Evolutionary conservation across 2,888 invertebrate genomes (phyloP).

Genomic region (Prionchulus punctatus): DNA sequence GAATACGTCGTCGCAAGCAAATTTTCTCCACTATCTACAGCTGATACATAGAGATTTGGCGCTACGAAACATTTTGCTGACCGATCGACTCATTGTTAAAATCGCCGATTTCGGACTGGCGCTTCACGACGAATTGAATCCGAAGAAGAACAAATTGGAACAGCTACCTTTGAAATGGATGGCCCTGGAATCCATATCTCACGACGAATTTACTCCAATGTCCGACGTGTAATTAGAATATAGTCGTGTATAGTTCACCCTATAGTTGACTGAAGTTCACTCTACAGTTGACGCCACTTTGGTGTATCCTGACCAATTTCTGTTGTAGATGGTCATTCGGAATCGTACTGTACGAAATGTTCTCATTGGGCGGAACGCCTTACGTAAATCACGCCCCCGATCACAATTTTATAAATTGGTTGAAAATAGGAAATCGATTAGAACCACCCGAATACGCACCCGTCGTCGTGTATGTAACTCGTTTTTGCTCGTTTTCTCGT

Average conservation of each 20-base stretch:
- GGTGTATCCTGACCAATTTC: too few species aligned
- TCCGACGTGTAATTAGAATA: constrained; percentile 1
- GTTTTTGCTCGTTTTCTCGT: not conserved
- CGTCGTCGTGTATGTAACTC: constrained; percentile 56
- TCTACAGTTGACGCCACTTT: too few species aligned
- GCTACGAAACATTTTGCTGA: constrained; percentile 81
- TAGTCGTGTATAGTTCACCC: not conserved
- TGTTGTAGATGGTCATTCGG: constrained; percentile 72
- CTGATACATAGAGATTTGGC: constrained; percentile 91
- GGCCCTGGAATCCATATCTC: constrained; percentile 8
- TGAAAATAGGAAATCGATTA: constrained; percentile 81
- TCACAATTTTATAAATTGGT: constrained; percentile 70
- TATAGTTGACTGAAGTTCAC: not conserved
- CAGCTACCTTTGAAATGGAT: constrained; percentile 12
- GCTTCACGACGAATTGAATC: too few species aligned
- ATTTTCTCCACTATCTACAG: too few species aligned
- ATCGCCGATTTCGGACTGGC: constrained; percentile 95
- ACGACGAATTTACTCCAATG: constrained; percentile 6
- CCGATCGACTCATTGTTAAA: constrained; percentile 77
- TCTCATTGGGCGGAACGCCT: constrained; percentile 89
- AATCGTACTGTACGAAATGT: constrained; percentile 86
- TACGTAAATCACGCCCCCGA: constrained; percentile 66
- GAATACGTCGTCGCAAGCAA: not conserved
- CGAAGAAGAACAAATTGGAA: too few species aligned
- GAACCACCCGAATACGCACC: constrained; percentile 82